Conservation (phyloP, 2,888 invertebrate genomes). For the Thalpophila matura region DNA sequence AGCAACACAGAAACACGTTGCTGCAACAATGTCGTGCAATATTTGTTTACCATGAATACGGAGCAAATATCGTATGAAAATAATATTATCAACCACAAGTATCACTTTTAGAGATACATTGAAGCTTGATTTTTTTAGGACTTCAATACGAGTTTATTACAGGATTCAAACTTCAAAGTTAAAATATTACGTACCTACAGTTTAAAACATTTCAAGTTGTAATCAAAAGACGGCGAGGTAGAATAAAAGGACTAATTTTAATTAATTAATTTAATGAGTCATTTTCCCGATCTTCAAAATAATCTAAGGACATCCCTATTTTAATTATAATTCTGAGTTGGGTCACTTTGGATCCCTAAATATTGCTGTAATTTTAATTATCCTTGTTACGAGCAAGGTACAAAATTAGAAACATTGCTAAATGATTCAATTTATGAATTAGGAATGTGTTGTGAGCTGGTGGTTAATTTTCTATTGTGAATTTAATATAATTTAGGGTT, state of each 20-base stretch:
- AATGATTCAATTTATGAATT: neutral
- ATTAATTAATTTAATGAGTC: constrained; percentile 39
- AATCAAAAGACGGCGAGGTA: constrained; percentile 12
- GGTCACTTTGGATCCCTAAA: constrained; percentile 34
- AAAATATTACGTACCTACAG: neutral
- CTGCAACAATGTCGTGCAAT: too few relatives aligned
- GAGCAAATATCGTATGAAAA: too few relatives aligned
- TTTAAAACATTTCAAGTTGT: constrained; percentile 2
- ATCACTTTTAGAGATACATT: too few relatives aligned
- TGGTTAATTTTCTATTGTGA: neutral
- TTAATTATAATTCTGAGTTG: constrained; percentile 45
- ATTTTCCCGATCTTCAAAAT: constrained; percentile 41
- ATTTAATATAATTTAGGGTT: too few relatives aligned
- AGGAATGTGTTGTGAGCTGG: neutral
- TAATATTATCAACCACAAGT: too few relatives aligned
- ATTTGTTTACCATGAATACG: too few relatives aligned
- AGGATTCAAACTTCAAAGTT: neutral
- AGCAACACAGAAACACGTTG: too few relatives aligned
- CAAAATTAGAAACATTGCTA: neutral
- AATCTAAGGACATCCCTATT: constrained; percentile 24
- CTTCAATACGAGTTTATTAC: neutral
- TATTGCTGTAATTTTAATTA: constrained; percentile 35
- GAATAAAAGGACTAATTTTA: constrained; percentile 31
- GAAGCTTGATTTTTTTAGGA: too few relatives aligned
- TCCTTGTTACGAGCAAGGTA: neutral